Evolutionary conservation across 2,797 vertebrate genomes (phyloP), one percentile per base, ranked within the genome.

Genomic region (Mycteria americana): DNA sequence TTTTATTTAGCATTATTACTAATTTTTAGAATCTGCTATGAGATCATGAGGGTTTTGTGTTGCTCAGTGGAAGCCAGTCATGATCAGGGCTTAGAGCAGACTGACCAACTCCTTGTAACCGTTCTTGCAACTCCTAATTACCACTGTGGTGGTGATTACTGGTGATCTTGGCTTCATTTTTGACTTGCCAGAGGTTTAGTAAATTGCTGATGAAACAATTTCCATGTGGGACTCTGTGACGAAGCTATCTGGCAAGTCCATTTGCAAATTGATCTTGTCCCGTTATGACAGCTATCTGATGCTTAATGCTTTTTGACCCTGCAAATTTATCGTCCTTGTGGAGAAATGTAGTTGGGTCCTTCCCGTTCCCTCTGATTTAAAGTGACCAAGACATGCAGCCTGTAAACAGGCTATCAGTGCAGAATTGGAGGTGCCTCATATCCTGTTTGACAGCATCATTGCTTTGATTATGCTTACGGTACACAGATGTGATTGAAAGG

Each of bases 321-420:
- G 63, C 74, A 93, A 88, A 96, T 96, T 88, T 88, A 41, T 65
- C 37, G 10, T 92, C 51, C 80, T 46, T 89, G 84, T 72, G 68
- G 51, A 82, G 77, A 85, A 70, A 28, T 33, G 33, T 60, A 76
- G 87, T 82, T 82, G 60, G 35, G 64, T 96, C 94, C 76, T 95
- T 90, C 64, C 24, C n/a, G 22, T 87, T 98, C 96, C 98, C 89
- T 83, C 85, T 99, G 98, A 98, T 98, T 96, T 97, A 97, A 98
- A 98, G 97, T 98, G 97, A 98, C 98, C 98, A 92, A 98, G 97
- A 97, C 74, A 33, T 85, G 97, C 98, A 98, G 98, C 98, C 98
- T 98, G 98, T 98, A 97, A 99, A 98, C 98, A 98, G 98, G 98
- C 98, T 97, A 98, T 99, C 98, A 97, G 97, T 98, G 91, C 92